Percentiles rank a stretch among this genome's conserved stretches.
These are phyloP conservation scores for Fratercula arctica DNA, from an alignment of 2,797 vertebrate species.

Conservation along the genomic window DNA sequence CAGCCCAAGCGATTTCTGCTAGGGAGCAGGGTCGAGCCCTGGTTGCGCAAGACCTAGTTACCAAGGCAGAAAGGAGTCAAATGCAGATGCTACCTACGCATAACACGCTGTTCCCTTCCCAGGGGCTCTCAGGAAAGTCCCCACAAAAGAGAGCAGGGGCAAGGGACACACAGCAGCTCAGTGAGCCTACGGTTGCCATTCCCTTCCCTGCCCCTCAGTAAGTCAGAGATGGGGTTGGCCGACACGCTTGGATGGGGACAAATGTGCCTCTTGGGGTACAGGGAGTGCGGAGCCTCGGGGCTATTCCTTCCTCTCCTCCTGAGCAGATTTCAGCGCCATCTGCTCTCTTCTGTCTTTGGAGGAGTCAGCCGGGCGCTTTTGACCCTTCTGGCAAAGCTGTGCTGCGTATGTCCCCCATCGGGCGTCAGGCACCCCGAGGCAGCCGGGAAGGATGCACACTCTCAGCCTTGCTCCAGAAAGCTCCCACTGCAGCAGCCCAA, in stretches of 20 bases:
- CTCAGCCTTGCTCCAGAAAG: constrained; percentile 4
- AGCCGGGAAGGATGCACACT: neutral
- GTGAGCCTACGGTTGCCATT: neutral
- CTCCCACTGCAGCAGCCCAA: constrained; percentile 37
- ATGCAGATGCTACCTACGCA: neutral
- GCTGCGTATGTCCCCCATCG: neutral
- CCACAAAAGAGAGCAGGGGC: neutral
- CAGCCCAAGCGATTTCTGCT: neutral
- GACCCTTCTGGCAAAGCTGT: constrained; percentile 26
- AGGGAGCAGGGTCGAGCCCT: neutral
- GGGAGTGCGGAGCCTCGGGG: constrained; percentile 10
- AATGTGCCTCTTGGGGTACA: constrained; percentile 31
- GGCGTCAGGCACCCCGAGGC: constrained; percentile 11
- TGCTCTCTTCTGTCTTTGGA: constrained; percentile 51
- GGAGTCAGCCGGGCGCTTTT: constrained; percentile 32
- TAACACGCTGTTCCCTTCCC: neutral
- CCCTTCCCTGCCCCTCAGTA: neutral
- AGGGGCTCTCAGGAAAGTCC: neutral
- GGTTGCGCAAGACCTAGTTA: neutral
- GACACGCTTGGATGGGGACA: neutral
- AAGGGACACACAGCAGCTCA: neutral
- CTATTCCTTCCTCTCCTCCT: constrained; percentile 42
- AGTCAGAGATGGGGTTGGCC: neutral
- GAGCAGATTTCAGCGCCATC: constrained; percentile 56
- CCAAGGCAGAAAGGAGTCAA: neutral